phyloP scores from a whole-genome alignment of 2,797 vertebrate species.

The Schizopygopsis malacanthus region DNA sequence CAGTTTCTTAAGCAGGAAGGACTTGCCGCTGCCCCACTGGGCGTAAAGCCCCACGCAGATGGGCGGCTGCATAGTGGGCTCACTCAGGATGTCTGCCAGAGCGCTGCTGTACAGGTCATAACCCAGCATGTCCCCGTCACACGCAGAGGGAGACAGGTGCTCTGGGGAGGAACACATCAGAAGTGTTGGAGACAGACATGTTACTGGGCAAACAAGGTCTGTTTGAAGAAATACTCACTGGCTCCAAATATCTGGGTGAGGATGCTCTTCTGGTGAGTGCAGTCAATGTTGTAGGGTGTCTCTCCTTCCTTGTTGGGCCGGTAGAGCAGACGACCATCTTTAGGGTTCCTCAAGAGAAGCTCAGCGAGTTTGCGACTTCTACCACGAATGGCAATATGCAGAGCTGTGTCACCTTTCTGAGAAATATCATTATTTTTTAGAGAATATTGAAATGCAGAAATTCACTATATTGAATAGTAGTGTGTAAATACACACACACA shows the following conservation, averaged over 20 bases:
- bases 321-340: conserved; percentile 95
- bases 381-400: conserved; percentile 96
- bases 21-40: conserved; percentile 99
- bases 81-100: conserved; percentile 95
- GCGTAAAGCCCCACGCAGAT: conserved; percentile 98
- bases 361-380: conserved; percentile 95
- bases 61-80: conserved; percentile 98
- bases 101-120: conserved; percentile 98
- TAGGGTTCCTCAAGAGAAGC: conserved; percentile 93
- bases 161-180: conserved; percentile 72
- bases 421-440: background rate
- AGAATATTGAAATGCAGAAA: background rate
- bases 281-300: conserved; percentile 99
- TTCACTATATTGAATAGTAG: background rate
- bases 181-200: background rate
- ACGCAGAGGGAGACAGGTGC: conserved; percentile 94
- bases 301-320: conserved; percentile 97
- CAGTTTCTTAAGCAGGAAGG: conserved; percentile 97
- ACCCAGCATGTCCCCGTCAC: conserved; percentile 97
- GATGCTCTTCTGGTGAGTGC: conserved; percentile 98
- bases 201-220: background rate
- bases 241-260: conserved; percentile 98
- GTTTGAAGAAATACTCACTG: conserved; percentile 69
- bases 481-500: background rate
- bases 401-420: conserved; percentile 96